Evolutionary conservation across 2,113 vertebrate genomes (phyloP), one percentile per base, ranked within the genome.

Genomic region (Pterocles orientalis): DNA sequence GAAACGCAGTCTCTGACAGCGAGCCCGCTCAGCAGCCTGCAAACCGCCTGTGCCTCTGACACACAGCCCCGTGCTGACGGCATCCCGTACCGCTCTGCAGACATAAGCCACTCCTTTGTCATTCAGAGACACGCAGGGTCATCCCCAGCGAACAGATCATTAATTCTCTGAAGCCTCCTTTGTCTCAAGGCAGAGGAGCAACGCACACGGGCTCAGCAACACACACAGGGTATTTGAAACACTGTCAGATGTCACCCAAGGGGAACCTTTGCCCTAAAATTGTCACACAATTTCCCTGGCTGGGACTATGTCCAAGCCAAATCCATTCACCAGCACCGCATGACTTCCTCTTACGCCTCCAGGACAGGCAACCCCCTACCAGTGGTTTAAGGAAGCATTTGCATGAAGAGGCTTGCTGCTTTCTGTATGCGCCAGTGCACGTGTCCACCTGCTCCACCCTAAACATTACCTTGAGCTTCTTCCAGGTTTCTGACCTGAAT

Each of bases 181-280:
- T 84, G 91, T 91, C 91, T 94, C 26, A 5, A 76, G 81, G 89
- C 65, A 66, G 79, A 88, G 73, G 41, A 94, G 85, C 15, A 50
- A 50, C 31, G 3, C 47, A 8, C 39, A 21, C 50, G 5, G 84
- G 45, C 87, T 86, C 34, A 7, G 61, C 5, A 88, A 84, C 7
- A 33, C 43, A 3, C 94, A 39, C 71, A 45, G 54, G n/a, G 29
- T 51, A 62, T 82, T 51, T 95, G 94, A 95, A 96, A 95, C 76
- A 87, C 90, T 69, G 94, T 48, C 73, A 12, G 94, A 65, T 79
- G 90, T 95, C 96, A 96, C 86, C 95, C 94, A 92, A 94, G 94
- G 97, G 94, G 95, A 96, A 94, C 96, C 96, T 94, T 93, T 95
- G 91, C 96, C 96, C 93, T 96, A 94, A 95, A 96, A 95, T 90